Evolutionary conservation across 92 coral and sea anemone species (phyloP).

Genomic region (Zoanthus gigantus): DNA sequence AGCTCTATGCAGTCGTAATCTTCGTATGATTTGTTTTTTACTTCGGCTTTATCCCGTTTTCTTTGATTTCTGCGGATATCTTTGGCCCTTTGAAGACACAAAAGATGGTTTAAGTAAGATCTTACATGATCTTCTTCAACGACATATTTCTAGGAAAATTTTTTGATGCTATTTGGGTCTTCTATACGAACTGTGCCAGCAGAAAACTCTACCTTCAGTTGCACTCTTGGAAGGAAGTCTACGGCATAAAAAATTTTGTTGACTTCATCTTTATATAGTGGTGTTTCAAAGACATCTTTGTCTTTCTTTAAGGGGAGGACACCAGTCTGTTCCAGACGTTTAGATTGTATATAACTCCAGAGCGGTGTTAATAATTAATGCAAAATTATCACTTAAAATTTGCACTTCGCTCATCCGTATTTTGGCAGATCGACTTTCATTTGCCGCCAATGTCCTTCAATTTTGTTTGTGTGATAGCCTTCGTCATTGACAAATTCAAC

Average conservation of each 20-base stretch:
- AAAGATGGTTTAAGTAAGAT: conserved; percentile 58
- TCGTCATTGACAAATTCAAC: too few relatives aligned
- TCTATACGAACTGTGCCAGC: conserved; percentile 39
- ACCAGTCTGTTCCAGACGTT: too few relatives aligned
- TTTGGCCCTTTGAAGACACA: conserved; percentile 70
- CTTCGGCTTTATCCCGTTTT: conserved; percentile 62
- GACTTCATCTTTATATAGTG: conserved; percentile 30
- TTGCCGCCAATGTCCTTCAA: too few relatives aligned
- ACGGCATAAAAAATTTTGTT: conserved; percentile 20
- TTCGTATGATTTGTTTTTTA: conserved; percentile 56
- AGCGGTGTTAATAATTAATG: too few relatives aligned
- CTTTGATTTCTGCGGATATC: conserved; percentile 62
- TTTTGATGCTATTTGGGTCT: conserved; percentile 60
- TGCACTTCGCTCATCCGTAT: too few relatives aligned
- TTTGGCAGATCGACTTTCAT: too few relatives aligned
- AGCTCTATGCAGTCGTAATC: conserved; percentile 69
- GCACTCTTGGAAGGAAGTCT: conserved; percentile 59
- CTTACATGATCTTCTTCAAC: conserved; percentile 68
- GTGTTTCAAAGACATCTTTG: conserved; percentile 59
- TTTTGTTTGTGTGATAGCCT: too few relatives aligned
- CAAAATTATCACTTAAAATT: too few relatives aligned
- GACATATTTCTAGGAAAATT: conserved; percentile 53
- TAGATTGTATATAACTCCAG: too few relatives aligned
- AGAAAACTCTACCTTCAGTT: conserved; percentile 31
- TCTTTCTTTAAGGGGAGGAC: neutral